These are phyloP conservation scores for Trachelus stipa DNA, from an alignment of 2,888 invertebrate species.

Conservation along the genomic window DNA sequence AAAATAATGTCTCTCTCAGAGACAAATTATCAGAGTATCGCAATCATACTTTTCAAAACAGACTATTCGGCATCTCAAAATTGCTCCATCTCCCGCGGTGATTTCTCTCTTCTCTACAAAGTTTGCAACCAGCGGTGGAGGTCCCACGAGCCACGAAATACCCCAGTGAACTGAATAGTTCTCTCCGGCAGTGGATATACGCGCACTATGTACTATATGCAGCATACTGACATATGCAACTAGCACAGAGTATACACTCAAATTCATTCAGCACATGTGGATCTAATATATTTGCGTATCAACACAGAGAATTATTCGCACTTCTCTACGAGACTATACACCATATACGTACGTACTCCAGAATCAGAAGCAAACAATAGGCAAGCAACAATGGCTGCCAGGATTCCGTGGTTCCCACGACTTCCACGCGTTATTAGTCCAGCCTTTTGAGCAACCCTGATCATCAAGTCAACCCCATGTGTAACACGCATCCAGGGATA, in stretches of 20 bases:
- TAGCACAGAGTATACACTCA: not conserved
- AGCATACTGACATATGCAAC: conserved; percentile 22
- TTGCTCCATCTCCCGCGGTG: not conserved
- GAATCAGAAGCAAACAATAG: conserved; percentile 22
- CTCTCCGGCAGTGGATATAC: conserved; percentile 18
- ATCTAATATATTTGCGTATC: not conserved
- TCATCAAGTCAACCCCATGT: not conserved
- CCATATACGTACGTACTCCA: conserved; percentile 5
- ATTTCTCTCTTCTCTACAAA: not conserved
- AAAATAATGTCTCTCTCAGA: too few species aligned
- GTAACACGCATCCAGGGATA: not conserved
- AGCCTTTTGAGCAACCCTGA: conserved; percentile 37
- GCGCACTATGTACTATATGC: conserved; percentile 29
- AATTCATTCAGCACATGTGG: not conserved
- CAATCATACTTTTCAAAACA: too few species aligned
- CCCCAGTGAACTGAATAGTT: conserved; percentile 23
- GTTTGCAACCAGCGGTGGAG: not conserved
- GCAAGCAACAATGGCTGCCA: conserved; percentile 25
- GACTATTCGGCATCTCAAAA: not conserved
- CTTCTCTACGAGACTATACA: not conserved
- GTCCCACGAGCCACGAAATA: conserved; percentile 26
- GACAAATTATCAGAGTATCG: too few species aligned
- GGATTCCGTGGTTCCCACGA: conserved; percentile 39
- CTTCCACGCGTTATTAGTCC: conserved; percentile 40
- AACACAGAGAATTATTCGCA: not conserved